These are phyloP conservation scores for Trissolcus brochymenae DNA, from an alignment of 2,888 invertebrate genomes.

Conservation along the genomic window DNA sequence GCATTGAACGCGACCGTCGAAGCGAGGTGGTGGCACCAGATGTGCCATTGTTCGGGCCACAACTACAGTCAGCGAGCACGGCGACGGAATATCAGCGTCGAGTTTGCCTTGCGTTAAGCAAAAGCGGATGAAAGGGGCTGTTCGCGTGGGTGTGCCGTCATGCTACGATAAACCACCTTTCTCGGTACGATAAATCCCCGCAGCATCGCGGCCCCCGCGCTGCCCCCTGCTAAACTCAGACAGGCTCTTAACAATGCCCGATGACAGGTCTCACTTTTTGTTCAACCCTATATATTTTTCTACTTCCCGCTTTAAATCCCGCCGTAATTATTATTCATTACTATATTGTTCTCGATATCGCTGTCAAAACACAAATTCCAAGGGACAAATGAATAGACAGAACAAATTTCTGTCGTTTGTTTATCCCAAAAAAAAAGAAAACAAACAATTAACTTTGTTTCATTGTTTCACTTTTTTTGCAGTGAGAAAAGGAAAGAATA, in stretches of 20 bases:
- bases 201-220: conserved; percentile 60
- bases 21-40: conserved; percentile 58
- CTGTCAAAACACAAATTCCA: too few species aligned
- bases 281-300: conserved; percentile 56
- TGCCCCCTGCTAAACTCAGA: conserved; percentile 59
- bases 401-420: conserved; percentile 7
- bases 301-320: conserved; percentile 23
- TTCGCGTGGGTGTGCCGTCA: conserved; percentile 69
- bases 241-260: conserved; percentile 63
- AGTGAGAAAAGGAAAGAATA: too few species aligned
- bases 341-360: background rate
- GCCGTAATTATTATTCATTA: conserved; percentile 51
- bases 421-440: too few species aligned
- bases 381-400: background rate
- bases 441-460: too few species aligned
- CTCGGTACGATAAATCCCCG: conserved; percentile 62
- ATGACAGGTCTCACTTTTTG: conserved; percentile 71
- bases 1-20: conserved; percentile 57
- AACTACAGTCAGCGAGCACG: conserved; percentile 43
- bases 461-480: too few species aligned
- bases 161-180: conserved; percentile 66
- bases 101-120: conserved; percentile 54
- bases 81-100: conserved; percentile 50
- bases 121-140: conserved; percentile 62
- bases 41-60: conserved; percentile 56